phyloP scores from a whole-genome alignment of 2,888 invertebrate species.

The Isotomurus palustris region DNA sequence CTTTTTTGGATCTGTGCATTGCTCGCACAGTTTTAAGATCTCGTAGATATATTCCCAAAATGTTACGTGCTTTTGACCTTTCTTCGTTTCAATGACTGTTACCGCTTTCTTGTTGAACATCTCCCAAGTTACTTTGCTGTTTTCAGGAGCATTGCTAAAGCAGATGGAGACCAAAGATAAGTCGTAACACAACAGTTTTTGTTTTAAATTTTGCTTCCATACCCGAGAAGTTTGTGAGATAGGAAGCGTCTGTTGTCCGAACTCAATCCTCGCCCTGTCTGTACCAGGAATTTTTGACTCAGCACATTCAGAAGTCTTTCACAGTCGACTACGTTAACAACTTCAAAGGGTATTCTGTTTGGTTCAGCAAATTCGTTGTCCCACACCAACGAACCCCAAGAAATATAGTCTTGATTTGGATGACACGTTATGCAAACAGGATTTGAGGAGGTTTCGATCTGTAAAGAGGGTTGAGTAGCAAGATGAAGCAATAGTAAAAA shows the following conservation, averaged over 20 bases:
- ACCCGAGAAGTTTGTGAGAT: slow-evolving; percentile 11
- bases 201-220: background rate
- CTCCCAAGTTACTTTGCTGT: slow-evolving; percentile 12
- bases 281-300: slow-evolving; percentile 3
- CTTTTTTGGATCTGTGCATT: slow-evolving; percentile 3
- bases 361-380: slow-evolving; percentile 18
- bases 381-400: slow-evolving; percentile 21
- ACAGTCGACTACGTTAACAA: slow-evolving; percentile 13
- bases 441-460: slow-evolving; percentile 13
- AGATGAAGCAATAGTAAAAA: background rate
- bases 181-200: background rate
- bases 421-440: slow-evolving; percentile 24
- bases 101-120: slow-evolving; percentile 9
- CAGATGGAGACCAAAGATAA: background rate
- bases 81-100: slow-evolving; percentile 3
- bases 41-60: slow-evolving; percentile 18
- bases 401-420: slow-evolving; percentile 19
- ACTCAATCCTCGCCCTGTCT: slow-evolving; percentile 7
- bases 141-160: background rate
- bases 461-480: too few relatives aligned
- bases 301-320: slow-evolving; percentile 11
- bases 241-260: slow-evolving; percentile 11
- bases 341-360: slow-evolving; percentile 9
- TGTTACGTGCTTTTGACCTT: background rate
- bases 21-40: slow-evolving; percentile 12